Base-by-base conservation (phyloP, 1,140 invertebrate genomes). In the Wasmannia auropunctata region DNA sequence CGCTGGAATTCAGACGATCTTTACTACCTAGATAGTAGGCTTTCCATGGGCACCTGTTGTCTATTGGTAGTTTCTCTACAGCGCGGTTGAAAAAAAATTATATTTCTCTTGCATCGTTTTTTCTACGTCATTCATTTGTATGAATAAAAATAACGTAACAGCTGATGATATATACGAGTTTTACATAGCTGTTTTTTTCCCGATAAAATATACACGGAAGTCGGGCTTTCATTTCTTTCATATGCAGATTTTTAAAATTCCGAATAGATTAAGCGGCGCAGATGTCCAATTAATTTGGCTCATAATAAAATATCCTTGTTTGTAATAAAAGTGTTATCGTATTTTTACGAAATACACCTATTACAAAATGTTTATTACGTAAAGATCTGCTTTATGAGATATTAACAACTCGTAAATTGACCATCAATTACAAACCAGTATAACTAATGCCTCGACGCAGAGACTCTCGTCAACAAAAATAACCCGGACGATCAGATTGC, bases 1-100 rank as follows among this genome's bases (percentile, higher is more conserved):
- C 34, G 63, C 10, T 70, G 63, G 69, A 72, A 72, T 74, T 58
- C 37, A 74, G 7, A 25, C 14, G 37, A 81, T 54, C 54, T 37
- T 80, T 37, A 67, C 60, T 67, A 25, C 19, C 25, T 43, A 46
- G 7, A 46, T 46, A 46, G 54, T 58, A 58, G 34, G 37, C 58
- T 72, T 58, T 83, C 79, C 28, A 37, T 34, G n/a, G n/a, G 10
- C 37, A 22, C 25, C 19, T 34, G 16, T 51, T 40, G 10, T 31
- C 16, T n/a, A 28, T 31, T 5, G 7, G 11, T 22, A 31, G 0
- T 43, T 63, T n/a, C 31, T 77, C 19, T 28, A 31, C 37, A n/a
- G 11, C 25, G 58, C 11, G 19, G 11, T 34, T 0, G 8, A 3
- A 31, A 31, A 65, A 46, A 31, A 65, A 25, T 58, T 75, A 43